Percentiles rank a stretch among this genome's conserved stretches.
phyloP scores from a whole-genome alignment of 2,113 vertebrate species.

The Scytalopus superciliaris region DNA sequence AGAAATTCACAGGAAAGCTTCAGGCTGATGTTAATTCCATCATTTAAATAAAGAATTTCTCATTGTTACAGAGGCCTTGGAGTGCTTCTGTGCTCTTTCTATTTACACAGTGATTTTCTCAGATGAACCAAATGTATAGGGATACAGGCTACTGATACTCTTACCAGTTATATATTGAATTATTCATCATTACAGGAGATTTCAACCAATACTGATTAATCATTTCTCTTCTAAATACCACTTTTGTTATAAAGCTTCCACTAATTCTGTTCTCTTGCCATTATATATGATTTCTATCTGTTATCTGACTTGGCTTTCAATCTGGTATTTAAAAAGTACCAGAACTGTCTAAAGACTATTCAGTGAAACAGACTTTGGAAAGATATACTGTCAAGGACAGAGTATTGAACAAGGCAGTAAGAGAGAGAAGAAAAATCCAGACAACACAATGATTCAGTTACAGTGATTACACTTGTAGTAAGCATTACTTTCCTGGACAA shows the following conservation, averaged over 20 bases:
- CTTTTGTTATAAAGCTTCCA: constrained; percentile 29
- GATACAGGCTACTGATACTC: constrained; percentile 17
- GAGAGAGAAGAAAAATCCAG: constrained; percentile 29
- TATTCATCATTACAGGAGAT: constrained; percentile 57
- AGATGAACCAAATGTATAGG: constrained; percentile 21
- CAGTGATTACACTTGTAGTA: constrained; percentile 46
- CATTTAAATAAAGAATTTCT: constrained; percentile 65
- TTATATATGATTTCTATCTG: constrained; percentile 48
- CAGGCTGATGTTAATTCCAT: constrained; percentile 59
- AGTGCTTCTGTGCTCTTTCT: constrained; percentile 44
- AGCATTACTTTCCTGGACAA: constrained; percentile 37
- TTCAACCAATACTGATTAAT: constrained; percentile 46
- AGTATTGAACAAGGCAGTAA: constrained; percentile 46
- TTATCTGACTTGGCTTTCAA: constrained; percentile 37
- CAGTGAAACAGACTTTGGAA: constrained; percentile 46
- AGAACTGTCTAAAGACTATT: constrained; percentile 37
- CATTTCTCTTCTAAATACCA: background rate
- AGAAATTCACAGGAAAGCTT: constrained; percentile 51
- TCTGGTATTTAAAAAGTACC: constrained; percentile 44
- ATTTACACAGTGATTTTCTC: constrained; percentile 51
- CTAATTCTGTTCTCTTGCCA: constrained; percentile 45
- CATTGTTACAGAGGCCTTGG: constrained; percentile 29
- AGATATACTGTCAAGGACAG: constrained; percentile 57
- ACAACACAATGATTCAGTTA: constrained; percentile 46
- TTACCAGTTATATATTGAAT: constrained; percentile 45